These are phyloP conservation scores for Zalophus californianus DNA, from an alignment of 2,797 vertebrate species.

Conservation along the genomic window DNA sequence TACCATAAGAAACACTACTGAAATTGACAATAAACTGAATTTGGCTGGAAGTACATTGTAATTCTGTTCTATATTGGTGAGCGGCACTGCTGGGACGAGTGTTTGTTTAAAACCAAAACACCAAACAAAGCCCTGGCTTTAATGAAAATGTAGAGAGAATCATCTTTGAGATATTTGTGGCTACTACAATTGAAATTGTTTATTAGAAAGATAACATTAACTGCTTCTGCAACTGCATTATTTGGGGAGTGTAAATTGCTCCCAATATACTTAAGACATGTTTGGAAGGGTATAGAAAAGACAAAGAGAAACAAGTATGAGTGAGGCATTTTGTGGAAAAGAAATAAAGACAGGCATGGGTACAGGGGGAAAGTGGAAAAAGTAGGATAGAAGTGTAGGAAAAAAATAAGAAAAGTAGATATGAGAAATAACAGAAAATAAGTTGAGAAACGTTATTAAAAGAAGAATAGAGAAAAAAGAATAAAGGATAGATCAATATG, in stretches of 20 bases:
- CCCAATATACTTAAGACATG: slow-evolving; percentile 37
- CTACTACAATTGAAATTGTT: slow-evolving; percentile 83
- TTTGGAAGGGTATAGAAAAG: slow-evolving; percentile 38
- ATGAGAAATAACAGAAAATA: not conserved
- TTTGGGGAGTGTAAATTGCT: slow-evolving; percentile 63
- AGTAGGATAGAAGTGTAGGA: not conserved
- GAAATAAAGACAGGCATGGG: not conserved
- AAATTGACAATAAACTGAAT: slow-evolving; percentile 90
- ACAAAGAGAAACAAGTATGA: slow-evolving; percentile 23
- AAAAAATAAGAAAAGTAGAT: not conserved
- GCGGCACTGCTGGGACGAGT: slow-evolving; percentile 85
- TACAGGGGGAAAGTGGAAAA: not conserved
- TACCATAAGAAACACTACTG: slow-evolving; percentile 89
- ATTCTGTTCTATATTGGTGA: slow-evolving; percentile 89
- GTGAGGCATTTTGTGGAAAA: not conserved
- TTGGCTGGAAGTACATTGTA: slow-evolving; percentile 89
- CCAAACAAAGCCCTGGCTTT: slow-evolving; percentile 83
- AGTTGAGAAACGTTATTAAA: not conserved
- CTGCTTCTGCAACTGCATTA: slow-evolving; percentile 54
- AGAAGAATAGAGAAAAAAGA: not conserved
- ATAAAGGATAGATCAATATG: not conserved
- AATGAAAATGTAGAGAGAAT: slow-evolving; percentile 85
- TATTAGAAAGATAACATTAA: slow-evolving; percentile 80
- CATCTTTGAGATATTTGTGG: slow-evolving; percentile 82
- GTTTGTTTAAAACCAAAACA: slow-evolving; percentile 89